Base-by-base conservation (phyloP, 1,140 invertebrate genomes). In the Hyposmocoma kahamanoa region DNA sequence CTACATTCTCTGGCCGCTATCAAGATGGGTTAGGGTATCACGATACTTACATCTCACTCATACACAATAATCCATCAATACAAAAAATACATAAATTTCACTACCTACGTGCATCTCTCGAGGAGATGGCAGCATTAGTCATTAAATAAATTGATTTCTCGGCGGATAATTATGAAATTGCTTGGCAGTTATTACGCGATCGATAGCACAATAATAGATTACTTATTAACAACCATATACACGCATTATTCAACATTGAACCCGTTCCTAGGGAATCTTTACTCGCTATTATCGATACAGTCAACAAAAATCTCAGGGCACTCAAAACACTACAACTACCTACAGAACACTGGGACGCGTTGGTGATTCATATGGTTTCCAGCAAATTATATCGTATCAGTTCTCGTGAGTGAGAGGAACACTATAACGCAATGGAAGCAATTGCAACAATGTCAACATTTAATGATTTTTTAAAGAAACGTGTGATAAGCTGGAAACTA, bases 11-110 rank as follows among this genome's bases (percentile, higher is more conserved):
- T 19, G 36, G 36, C 5, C 36, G 36, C 4, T 39, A 39, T 20
- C 36, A 39, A 20, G 36, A 39, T n/a, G 18, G 36, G 36, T n/a
- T 39, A 20, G 36, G n/a, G n/a, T 39, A 18, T 62, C 24, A 52
- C 30, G 68, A 74, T 32, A 67, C 58, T 28, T 78, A 70, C 45
- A 32, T 32, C 18, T 53, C 66, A 15, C 26, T 70, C 3, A 69
- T 75, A 18, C 60, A 75, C 47, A 45, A 68, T 4, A 69, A 67
- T 41, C 22, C 30, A 3, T 22, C 47, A 9, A 47, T 72, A 13
- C 34, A 11, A 20, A 26, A 52, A 5, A 60, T 68, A 42, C 72
- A 42, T 44, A 56, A 38, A 26, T 39, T 39, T 20, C 36, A 39
- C 13, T 39, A 39, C n/a, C n/a, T 39, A 5, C 13, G 36, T 5